Base-by-base conservation (phyloP, 2,113 vertebrate genomes). In the Eptesicus fuscus region DNA sequence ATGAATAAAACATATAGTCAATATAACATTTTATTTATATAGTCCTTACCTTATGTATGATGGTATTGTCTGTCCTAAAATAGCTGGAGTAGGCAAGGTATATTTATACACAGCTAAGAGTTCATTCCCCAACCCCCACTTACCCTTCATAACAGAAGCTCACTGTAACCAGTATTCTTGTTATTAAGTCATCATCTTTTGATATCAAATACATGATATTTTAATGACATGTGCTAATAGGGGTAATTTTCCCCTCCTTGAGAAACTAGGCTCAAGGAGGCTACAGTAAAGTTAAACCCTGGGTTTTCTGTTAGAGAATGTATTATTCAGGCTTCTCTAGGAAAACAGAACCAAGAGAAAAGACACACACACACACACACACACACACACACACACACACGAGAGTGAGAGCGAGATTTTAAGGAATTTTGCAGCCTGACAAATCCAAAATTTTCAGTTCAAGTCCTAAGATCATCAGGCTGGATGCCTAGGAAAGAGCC, bases 1-100 rank as follows among this genome's bases (percentile, higher is more conserved):
- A 70, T 56, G 61, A 90, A 47, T 90, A 90, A 86, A 82, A 76
- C 61, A 82, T 32, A 79, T 35, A 87, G 67, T 90, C 80, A 70
- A 17, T 16, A 44, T 82, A 70, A 90, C 18, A 74, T 37, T 84
- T 70, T 80, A 30, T 61, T 69, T 76, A 90, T 80, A 22, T 44
- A 40, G 49, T n/a, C 18, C 67, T 20, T 3, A 44, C 56, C 28
- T 90, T 77, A 82, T 70, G 82, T 84, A 28, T 90, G 51, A 93
- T 70, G 18, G 42, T 7, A n/a, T 69, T 79, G 25, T 79, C 65
- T 74, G n/a, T 78, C 67, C 77, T 88, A 59, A n/a, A 88, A 63
- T 40, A 13, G 18, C 59, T 49, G 17, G 30, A 73, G 59, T 47
- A 88, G 65, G 65, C 88, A 85, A 86, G n/a, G 65, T 17, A 69